These are phyloP conservation scores for Lepus oiostolus DNA, from an alignment of 2,797 vertebrate genomes.

Conservation along the genomic window DNA sequence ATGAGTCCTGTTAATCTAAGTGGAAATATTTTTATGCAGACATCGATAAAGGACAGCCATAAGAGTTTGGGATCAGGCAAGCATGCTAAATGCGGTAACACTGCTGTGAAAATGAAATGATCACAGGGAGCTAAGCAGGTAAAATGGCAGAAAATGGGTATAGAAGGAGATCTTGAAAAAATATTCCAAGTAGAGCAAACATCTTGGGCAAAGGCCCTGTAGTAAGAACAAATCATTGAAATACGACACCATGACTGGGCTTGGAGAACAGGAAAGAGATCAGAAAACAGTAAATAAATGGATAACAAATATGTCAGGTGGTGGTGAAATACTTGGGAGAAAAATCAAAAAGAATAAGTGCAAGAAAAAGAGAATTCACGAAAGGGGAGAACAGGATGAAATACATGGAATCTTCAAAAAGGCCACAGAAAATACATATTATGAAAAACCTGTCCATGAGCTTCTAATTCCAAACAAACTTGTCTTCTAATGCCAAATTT, in stretches of 20 bases:
- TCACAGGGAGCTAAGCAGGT: neutral
- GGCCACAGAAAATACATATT: no score
- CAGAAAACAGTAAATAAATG: neutral
- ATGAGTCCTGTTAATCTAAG: neutral
- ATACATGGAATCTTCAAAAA: no score
- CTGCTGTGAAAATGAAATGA: neutral
- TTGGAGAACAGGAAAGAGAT: neutral
- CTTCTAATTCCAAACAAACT: no score
- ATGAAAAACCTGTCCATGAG: no score
- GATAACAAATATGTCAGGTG: neutral
- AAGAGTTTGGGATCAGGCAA: slow-evolving; percentile 17
- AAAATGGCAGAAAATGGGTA: neutral
- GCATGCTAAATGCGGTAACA: neutral
- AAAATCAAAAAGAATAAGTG: neutral
- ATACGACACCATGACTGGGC: neutral
- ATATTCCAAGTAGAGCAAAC: neutral
- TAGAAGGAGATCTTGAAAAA: neutral
- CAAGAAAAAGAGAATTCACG: neutral
- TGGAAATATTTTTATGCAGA: neutral
- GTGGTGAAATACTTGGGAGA: neutral
- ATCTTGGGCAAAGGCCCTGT: neutral
- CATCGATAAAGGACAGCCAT: neutral
- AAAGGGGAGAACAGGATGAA: neutral
- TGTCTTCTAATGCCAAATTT: no score
- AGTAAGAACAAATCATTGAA: neutral